phyloP scores from a whole-genome alignment of 2,113 vertebrate species.

The Noturus placidus region DNA sequence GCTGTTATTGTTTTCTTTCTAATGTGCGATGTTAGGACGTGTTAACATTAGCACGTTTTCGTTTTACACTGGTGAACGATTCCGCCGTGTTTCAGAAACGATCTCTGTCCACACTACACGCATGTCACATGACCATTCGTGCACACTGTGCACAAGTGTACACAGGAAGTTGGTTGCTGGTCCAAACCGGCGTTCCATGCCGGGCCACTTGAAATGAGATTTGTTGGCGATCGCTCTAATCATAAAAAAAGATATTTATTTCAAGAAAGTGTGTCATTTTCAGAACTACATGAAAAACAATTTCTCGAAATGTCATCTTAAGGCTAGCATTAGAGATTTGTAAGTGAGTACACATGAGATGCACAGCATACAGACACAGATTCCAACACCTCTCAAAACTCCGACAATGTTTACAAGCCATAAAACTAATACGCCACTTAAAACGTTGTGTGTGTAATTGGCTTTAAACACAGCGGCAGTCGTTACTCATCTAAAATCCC shows the following conservation, averaged over 20 bases:
- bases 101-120: no score
- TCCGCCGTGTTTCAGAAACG: no score
- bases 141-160: no score
- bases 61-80: no score
- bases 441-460: neutral
- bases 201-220: no score
- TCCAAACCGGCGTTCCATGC: no score
- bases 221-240: no score
- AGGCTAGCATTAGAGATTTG: neutral
- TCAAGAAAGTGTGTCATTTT: neutral
- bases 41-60: no score
- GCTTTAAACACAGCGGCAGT: neutral
- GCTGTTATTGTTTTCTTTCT: neutral
- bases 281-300: neutral
- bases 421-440: slow-evolving; percentile 27
- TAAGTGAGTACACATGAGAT: neutral
- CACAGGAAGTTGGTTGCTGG: no score
- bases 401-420: neutral
- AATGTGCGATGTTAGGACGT: neutral
- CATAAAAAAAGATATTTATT: neutral
- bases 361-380: neutral
- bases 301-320: neutral
- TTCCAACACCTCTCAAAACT: neutral
- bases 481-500: neutral
- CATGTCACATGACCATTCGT: no score